Percentiles rank a stretch among this genome's conserved stretches.
phyloP scores from a whole-genome alignment of 30 jellyfish, hydroid and myxozoan genomes.

The Rhopilema esculentum region DNA sequence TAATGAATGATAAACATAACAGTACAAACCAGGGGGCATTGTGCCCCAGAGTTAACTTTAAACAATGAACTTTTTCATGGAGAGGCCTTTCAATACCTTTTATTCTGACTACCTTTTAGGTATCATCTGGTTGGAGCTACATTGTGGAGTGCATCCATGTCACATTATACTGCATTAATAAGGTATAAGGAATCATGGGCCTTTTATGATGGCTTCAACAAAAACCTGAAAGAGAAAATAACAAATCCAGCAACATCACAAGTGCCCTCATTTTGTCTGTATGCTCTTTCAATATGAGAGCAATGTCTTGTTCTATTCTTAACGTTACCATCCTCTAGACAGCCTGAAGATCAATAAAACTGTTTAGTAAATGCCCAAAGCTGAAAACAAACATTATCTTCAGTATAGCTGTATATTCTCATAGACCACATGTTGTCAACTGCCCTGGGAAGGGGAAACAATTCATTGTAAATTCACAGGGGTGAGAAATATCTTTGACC shows the following conservation, averaged over 20 bases:
- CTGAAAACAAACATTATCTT: neutral
- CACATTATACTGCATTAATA: slow-evolving; percentile 18
- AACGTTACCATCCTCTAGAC: neutral
- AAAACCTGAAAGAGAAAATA: slow-evolving; percentile 29
- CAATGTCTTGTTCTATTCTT: neutral
- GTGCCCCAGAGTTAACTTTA: neutral
- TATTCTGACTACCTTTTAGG: slow-evolving; percentile 8
- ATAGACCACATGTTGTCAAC: slow-evolving; percentile 17
- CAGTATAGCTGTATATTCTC: neutral
- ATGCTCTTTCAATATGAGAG: slow-evolving; percentile 26
- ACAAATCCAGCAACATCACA: slow-evolving; percentile 47
- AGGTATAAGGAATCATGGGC: slow-evolving; percentile 48
- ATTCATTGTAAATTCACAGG: neutral
- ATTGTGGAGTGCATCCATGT: slow-evolving; percentile 38
- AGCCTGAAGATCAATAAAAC: neutral
- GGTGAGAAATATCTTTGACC: slow-evolving; percentile 7
- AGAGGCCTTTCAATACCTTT: slow-evolving; percentile 3
- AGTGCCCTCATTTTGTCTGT: slow-evolving; percentile 47
- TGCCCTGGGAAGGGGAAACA: slow-evolving; percentile 23
- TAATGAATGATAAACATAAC: neutral
- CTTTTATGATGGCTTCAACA: slow-evolving; percentile 47
- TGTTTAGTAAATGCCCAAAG: neutral
- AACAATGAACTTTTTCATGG: neutral
- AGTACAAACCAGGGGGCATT: neutral
- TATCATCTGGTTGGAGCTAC: slow-evolving; percentile 46